Percentiles rank a stretch among this genome's conserved stretches.
Conservation (phyloP, 2,113 vertebrate genomes). For the Sebastes fasciatus region DNA sequence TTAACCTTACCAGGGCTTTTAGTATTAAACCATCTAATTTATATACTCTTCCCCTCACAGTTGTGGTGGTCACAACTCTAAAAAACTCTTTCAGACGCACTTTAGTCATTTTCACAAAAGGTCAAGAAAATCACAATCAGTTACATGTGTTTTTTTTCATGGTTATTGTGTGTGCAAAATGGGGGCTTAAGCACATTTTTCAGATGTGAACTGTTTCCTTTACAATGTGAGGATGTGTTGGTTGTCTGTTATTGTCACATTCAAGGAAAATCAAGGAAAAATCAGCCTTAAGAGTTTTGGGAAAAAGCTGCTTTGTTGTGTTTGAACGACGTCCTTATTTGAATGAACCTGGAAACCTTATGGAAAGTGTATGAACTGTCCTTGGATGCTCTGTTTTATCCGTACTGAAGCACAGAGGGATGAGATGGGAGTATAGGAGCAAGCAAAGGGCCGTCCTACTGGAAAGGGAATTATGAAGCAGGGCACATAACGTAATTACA, state of each 20-base stretch:
- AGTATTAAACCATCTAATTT: not conserved
- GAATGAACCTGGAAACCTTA: constrained; percentile 17
- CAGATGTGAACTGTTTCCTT: not conserved
- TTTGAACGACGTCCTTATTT: constrained; percentile 5
- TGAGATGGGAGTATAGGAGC: constrained; percentile 8
- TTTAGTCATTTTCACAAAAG: not conserved
- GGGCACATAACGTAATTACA: constrained; percentile 62
- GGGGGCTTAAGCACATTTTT: not conserved
- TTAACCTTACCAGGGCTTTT: not conserved
- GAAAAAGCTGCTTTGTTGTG: constrained; percentile 16
- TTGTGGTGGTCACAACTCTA: not conserved
- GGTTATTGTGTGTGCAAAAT: not conserved
- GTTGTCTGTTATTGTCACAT: constrained; percentile 5
- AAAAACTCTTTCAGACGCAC: not conserved
- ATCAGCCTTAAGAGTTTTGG: not conserved
- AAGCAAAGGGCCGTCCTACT: not conserved
- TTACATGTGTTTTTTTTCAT: not conserved
- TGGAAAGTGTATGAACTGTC: not conserved
- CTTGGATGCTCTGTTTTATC: constrained; percentile 32
- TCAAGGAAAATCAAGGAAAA: not conserved
- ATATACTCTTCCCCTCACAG: not conserved
- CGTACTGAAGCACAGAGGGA: constrained; percentile 15
- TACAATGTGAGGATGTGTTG: constrained; percentile 1
- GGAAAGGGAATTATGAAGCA: constrained; percentile 38
- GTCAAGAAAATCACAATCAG: not conserved